These are phyloP conservation scores for Suncus etruscus DNA, from an alignment of 2,113 vertebrate species.

Conservation along the genomic window DNA sequence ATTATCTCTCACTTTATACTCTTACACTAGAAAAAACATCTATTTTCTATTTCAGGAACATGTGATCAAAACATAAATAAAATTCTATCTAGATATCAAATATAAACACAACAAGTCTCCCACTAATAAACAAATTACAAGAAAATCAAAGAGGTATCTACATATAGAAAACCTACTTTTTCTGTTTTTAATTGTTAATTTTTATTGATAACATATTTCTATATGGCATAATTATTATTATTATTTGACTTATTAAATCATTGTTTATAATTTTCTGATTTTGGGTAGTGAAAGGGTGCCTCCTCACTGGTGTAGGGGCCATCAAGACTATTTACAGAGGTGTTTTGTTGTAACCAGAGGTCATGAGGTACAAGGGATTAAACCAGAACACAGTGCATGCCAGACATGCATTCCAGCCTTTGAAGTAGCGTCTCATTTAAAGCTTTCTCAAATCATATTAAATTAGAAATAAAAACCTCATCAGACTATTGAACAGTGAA, in stretches of 20 bases:
- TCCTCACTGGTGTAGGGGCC: too few relatives aligned
- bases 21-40: not conserved
- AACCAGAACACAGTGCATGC: too few relatives aligned
- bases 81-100: not conserved
- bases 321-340: too few relatives aligned
- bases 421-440: too few relatives aligned
- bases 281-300: too few relatives aligned
- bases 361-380: too few relatives aligned
- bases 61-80: not conserved
- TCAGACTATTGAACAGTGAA: slow-evolving; percentile 18
- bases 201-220: slow-evolving; percentile 9
- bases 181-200: not conserved
- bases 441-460: not conserved
- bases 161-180: not conserved
- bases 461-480: slow-evolving; percentile 28
- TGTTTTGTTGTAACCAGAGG: too few relatives aligned
- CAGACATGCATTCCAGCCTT: too few relatives aligned
- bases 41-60: not conserved
- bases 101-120: not conserved
- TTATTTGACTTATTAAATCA: not conserved
- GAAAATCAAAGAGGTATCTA: slow-evolving; percentile 13
- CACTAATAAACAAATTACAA: not conserved
- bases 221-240: slow-evolving; percentile 21
- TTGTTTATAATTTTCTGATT: slow-evolving; percentile 6
- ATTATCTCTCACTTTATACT: not conserved